A percentile compares a stretch with the other conserved stretches of the same genome.
Conservation (phyloP, 2,113 vertebrate species). For the Protomyctophum bolini region DNA sequence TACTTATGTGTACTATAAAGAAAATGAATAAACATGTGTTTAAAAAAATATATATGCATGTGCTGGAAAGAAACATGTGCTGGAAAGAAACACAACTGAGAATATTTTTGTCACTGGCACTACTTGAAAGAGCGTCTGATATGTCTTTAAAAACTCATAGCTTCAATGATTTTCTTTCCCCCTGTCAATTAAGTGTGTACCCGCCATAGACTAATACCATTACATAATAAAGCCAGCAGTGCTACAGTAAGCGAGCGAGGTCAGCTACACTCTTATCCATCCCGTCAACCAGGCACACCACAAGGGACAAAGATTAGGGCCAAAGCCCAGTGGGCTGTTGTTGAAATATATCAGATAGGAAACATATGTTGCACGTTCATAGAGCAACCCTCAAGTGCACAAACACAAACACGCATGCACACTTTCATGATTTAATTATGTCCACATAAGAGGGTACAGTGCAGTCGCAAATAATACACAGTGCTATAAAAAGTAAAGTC, state of each 20-base stretch:
- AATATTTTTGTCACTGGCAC: too few species aligned
- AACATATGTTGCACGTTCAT: conserved; percentile 6
- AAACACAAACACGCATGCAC: neutral
- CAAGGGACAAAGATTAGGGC: conserved; percentile 4
- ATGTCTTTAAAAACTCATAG: too few species aligned
- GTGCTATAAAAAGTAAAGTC: too few species aligned
- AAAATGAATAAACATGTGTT: too few species aligned
- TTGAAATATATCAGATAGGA: neutral
- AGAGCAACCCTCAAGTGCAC: neutral
- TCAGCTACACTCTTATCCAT: neutral
- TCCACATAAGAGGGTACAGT: neutral
- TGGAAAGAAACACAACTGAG: too few species aligned
- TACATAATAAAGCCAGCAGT: conserved; percentile 11
- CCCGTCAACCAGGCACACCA: conserved; percentile 1
- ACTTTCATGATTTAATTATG: neutral
- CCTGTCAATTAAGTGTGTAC: neutral
- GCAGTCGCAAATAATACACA: neutral
- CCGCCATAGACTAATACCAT: neutral
- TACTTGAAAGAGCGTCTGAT: too few species aligned
- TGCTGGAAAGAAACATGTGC: too few species aligned
- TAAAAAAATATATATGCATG: too few species aligned
- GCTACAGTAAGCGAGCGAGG: neutral
- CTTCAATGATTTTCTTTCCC: too few species aligned
- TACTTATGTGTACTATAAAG: too few species aligned
- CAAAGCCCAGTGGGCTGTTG: neutral